phyloP scores from a whole-genome alignment of 2,888 invertebrate genomes.

The Xanthorhoe designata region DNA sequence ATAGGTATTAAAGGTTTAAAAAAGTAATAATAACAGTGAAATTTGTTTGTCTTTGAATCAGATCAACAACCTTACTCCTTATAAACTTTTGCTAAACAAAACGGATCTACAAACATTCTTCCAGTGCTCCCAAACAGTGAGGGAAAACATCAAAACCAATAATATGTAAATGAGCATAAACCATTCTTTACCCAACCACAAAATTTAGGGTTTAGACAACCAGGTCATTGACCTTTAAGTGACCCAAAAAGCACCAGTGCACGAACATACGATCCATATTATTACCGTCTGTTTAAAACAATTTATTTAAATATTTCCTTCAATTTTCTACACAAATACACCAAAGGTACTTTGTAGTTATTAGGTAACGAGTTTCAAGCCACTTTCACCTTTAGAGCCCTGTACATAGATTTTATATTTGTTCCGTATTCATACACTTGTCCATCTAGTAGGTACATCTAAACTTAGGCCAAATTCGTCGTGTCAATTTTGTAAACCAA shows the following conservation, averaged over 20 bases:
- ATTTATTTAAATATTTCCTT: not conserved
- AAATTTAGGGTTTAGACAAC: not conserved
- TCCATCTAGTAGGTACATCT: too few relatives aligned
- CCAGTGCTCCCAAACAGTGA: not conserved
- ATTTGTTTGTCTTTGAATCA: not conserved
- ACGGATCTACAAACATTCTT: not conserved
- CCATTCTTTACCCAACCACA: not conserved
- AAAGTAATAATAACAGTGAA: too few relatives aligned
- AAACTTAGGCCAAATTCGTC: too few relatives aligned
- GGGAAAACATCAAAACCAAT: not conserved
- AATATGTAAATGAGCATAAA: not conserved
- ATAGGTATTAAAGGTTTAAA: too few relatives aligned
- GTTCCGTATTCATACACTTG: slow-evolving; percentile 7
- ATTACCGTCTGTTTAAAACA: not conserved
- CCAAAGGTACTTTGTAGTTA: not conserved
- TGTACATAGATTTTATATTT: slow-evolving; percentile 1
- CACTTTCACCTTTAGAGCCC: slow-evolving; percentile 14
- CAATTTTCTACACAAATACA: not conserved
- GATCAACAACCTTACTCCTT: not conserved
- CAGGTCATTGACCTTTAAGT: not conserved
- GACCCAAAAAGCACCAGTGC: slow-evolving; percentile 1
- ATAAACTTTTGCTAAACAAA: not conserved
- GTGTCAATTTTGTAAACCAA: too few relatives aligned
- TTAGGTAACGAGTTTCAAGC: not conserved
- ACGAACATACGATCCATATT: not conserved